Conservation (phyloP, 2,113 vertebrate genomes). For the Hymenochirus boettgeri region DNA sequence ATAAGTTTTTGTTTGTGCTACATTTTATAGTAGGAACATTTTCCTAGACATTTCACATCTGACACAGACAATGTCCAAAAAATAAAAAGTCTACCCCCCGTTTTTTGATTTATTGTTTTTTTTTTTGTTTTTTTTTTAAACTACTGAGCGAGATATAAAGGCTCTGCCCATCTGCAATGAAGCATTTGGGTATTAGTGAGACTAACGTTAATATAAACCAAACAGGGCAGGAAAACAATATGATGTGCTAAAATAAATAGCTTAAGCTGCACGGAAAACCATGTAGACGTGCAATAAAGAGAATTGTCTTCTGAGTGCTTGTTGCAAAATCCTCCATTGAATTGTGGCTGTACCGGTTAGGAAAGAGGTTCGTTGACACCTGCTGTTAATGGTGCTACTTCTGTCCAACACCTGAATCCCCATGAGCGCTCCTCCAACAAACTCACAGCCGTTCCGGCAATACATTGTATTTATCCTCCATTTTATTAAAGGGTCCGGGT, state of each 20-base stretch:
- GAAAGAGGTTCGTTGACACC: background rate
- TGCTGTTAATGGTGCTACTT: background rate
- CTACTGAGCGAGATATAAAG: too few relatives aligned
- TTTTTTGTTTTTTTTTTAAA: background rate
- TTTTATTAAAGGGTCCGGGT: background rate
- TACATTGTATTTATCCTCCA: background rate
- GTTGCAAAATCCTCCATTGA: background rate
- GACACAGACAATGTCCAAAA: too few relatives aligned
- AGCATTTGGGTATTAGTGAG: background rate
- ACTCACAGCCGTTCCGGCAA: conserved; percentile 10
- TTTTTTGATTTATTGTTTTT: too few relatives aligned
- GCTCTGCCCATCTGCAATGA: background rate
- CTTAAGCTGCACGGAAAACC: background rate
- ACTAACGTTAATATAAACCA: background rate
- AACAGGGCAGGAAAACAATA: background rate
- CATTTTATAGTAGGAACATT: background rate
- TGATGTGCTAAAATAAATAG: background rate
- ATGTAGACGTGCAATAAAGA: background rate
- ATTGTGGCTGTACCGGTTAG: background rate
- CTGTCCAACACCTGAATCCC: background rate
- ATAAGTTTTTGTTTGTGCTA: background rate
- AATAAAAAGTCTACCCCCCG: too few relatives aligned
- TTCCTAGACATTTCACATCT: background rate
- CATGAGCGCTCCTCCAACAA: conserved; percentile 1
- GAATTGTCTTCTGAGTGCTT: background rate